Base-by-base conservation (phyloP, 2,113 vertebrate genomes). In the Brachyhypopomus gauderio region DNA sequence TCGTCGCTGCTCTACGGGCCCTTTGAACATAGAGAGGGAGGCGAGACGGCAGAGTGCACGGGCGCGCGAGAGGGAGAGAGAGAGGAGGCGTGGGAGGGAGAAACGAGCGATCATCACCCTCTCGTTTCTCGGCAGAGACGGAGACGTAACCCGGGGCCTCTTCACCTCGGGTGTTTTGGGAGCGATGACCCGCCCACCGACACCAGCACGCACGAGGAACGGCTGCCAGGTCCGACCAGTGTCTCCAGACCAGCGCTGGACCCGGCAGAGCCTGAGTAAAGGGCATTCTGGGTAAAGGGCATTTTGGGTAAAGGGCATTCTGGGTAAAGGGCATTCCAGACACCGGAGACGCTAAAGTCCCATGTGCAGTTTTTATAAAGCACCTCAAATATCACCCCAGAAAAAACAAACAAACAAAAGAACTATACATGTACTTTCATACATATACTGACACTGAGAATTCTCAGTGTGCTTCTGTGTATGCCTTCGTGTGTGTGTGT, bases 71-170 rank as follows among this genome's bases (percentile, higher is more conserved):
- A 81, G 71, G 30, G 59, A 52, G 76, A 80, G 71, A 23, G 59
- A 52, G 76, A 80, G 70, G 77, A 72, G 16, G 63, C 84, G 84
- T 89, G 84, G 79, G 75, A 56, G 60, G 67, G n/a, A 71, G 80
- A 63, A 88, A 89, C 85, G 87, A 88, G 86, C 87, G 76, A 86
- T 86, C 84, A 83, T 86, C 89, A 87, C 86, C 38, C 84, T 80
- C 85, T 80, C 16, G 85, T 64, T 84, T 85, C 84, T 86, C 79
- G 77, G 84, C 84, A 85, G 84, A 56, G 77, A 55, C 73, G 62
- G 66, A 75, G 38, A 70, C 72, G 14, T 79, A 85, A 85, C 84
- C 84, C 79, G 20, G 77, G 58, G 77, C 72, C 67, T 79, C 72
- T 82, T 81, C 48, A 75, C 58, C 79, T 58, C 19, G 23, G 73